Evolutionary conservation across 2,113 vertebrate genomes (phyloP).

Genomic region (Pungitius pungitius): DNA sequence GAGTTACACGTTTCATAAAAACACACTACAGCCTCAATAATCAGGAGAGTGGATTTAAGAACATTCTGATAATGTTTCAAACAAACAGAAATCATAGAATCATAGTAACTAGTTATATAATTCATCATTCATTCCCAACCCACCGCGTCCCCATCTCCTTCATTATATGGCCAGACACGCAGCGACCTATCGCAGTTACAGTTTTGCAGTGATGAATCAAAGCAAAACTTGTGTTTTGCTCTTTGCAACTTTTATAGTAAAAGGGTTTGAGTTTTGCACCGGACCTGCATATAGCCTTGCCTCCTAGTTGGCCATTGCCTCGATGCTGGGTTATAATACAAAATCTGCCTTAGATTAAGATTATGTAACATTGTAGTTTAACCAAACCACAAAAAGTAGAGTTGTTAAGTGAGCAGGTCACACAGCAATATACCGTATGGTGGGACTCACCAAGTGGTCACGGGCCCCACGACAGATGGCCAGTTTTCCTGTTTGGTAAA

Average conservation of each 20-base stretch:
- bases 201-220: neutral
- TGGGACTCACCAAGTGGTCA: neutral
- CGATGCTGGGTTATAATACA: neutral
- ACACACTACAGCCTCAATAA: neutral
- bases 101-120: neutral
- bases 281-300: neutral
- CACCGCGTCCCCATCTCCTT: no score
- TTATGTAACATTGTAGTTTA: neutral
- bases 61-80: neutral
- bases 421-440: neutral
- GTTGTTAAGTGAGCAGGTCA: neutral
- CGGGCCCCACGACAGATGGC: conserved; percentile 5
- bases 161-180: no score
- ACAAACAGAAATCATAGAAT: neutral
- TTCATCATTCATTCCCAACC: no score
- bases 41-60: neutral
- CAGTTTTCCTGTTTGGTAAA: conserved; percentile 17
- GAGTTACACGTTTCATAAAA: neutral
- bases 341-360: neutral
- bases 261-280: neutral
- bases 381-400: neutral
- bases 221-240: neutral
- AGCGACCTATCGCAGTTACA: no score
- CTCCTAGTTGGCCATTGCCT: no score
- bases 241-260: neutral